These are phyloP conservation scores for Ypsolopha scabrella DNA, from an alignment of 2,888 invertebrate species.

Conservation along the genomic window DNA sequence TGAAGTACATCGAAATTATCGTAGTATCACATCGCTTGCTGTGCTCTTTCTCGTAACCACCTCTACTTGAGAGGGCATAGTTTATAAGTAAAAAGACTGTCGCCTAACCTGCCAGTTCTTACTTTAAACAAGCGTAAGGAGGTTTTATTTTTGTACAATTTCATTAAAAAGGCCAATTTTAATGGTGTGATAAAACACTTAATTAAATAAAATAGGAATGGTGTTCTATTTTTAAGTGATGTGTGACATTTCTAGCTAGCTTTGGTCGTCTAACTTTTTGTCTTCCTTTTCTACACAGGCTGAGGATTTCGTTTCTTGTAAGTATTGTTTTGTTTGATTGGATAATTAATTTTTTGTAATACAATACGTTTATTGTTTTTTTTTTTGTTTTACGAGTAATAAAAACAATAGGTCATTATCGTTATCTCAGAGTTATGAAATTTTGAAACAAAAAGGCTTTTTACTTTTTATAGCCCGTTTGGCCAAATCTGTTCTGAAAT, in stretches of 20 bases:
- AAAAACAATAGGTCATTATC: too few relatives aligned
- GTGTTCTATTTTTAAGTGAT: too few relatives aligned
- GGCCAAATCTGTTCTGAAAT: too few relatives aligned
- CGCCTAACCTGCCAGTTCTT: slow-evolving; percentile 31
- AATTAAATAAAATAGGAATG: too few relatives aligned
- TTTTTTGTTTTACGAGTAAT: too few relatives aligned
- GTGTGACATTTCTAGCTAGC: too few relatives aligned
- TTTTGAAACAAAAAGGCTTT: too few relatives aligned
- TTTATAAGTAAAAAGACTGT: slow-evolving; percentile 22
- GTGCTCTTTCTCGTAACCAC: background rate
- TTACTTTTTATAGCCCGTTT: too few relatives aligned
- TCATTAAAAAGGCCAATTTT: slow-evolving; percentile 2
- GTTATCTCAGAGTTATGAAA: too few relatives aligned
- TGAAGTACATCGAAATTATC: background rate
- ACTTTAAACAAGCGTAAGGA: slow-evolving; percentile 15
- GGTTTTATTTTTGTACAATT: slow-evolving; percentile 8
- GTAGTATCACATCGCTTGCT: background rate
- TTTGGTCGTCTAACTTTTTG: too few relatives aligned
- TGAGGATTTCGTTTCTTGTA: background rate
- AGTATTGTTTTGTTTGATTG: background rate
- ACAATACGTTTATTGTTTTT: too few relatives aligned
- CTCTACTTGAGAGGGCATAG: background rate
- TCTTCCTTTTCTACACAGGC: background rate
- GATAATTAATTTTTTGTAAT: too few relatives aligned
- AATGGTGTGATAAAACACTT: background rate